Percentiles rank a stretch among this genome's conserved stretches.
Conservation (phyloP, 2,113 vertebrate species). For the Semicossyphus pulcher region DNA sequence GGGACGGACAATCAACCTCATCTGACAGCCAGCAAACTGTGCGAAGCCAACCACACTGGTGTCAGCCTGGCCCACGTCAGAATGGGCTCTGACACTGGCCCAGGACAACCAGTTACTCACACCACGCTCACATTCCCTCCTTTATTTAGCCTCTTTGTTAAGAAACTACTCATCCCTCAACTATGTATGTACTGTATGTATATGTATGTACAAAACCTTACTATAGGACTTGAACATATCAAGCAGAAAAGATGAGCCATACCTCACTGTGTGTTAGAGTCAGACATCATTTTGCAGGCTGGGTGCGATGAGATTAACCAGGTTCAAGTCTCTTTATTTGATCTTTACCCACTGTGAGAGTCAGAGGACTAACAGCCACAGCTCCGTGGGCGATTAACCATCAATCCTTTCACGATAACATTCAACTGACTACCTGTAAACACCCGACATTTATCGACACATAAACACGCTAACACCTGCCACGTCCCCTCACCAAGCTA, state of each 20-base stretch:
- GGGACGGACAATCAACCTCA: conserved; percentile 82
- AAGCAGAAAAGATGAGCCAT: conserved; percentile 80
- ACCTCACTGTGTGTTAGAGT: conserved; percentile 75
- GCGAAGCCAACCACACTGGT: conserved; percentile 76
- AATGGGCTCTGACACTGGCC: conserved; percentile 66
- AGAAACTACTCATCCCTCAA: conserved; percentile 55
- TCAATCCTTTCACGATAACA: conserved; percentile 47
- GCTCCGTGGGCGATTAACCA: conserved; percentile 59
- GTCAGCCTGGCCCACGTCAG: conserved; percentile 61
- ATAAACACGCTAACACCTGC: conserved; percentile 46
- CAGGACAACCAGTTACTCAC: conserved; percentile 66
- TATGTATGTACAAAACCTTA: conserved; percentile 68
- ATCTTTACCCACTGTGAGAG: conserved; percentile 64
- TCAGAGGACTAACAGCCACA: conserved; percentile 54
- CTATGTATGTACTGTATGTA: conserved; percentile 71
- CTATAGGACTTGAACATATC: conserved; percentile 80
- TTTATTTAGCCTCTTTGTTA: conserved; percentile 65
- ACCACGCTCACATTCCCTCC: conserved; percentile 62
- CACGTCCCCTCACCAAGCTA: conserved; percentile 31
- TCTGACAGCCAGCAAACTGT: conserved; percentile 85
- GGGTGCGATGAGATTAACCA: conserved; percentile 65
- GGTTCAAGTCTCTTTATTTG: conserved; percentile 64
- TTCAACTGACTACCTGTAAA: conserved; percentile 38
- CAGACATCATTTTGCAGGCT: conserved; percentile 53
- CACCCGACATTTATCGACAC: conserved; percentile 26